Base-by-base conservation (phyloP, 2,113 vertebrate species). In the Spea multiplicata region DNA sequence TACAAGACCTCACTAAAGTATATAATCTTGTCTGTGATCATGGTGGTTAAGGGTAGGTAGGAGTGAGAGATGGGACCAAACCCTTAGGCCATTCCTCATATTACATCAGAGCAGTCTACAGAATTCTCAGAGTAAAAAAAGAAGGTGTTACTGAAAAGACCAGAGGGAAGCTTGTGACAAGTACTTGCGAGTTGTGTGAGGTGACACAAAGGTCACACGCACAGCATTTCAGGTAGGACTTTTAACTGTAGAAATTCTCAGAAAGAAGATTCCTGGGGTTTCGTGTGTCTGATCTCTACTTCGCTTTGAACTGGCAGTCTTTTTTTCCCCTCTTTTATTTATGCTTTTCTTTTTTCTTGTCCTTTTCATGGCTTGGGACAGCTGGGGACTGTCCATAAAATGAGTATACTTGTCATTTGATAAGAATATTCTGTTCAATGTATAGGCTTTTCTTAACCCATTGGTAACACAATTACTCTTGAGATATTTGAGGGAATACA, bases 161-260 rank as follows among this genome's bases (percentile, higher is more conserved):
- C 77, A 57, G 62, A 80, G 77, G 77, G 71, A 73, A 73, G 71
- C 66, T 48, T 66, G 50, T 80, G 77, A 80, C 77, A 80, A 73
- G 77, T 50, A 80, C 77, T 73, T 80, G n/a, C 70, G 16, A 67
- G 71, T 71, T 73, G 77, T 73, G 77, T 80, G 77, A 80, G 70
- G 77, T 73, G 52, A 80, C 48, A 14, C 44, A 48, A n/a, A 45
- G 77, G 71, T 73, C 71, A 73, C 44, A 55, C 47, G 44, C 71
- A 59, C 10, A 65, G 16, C 5, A 9, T 62, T 57, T 17, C 61
- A 57, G 77, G 8, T 55, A n/a, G 62, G 77, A 59, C 49, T 71
- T 50, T 66, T 48, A 44, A 49, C 71, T 67, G 44, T 67, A 48
- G 69, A 10, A 73, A 73, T 66, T 59, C 14, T 73, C 17, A 46